These are phyloP conservation scores for Engraulis encrasicolus DNA, from an alignment of 2,113 vertebrate species.

Conservation along the genomic window DNA sequence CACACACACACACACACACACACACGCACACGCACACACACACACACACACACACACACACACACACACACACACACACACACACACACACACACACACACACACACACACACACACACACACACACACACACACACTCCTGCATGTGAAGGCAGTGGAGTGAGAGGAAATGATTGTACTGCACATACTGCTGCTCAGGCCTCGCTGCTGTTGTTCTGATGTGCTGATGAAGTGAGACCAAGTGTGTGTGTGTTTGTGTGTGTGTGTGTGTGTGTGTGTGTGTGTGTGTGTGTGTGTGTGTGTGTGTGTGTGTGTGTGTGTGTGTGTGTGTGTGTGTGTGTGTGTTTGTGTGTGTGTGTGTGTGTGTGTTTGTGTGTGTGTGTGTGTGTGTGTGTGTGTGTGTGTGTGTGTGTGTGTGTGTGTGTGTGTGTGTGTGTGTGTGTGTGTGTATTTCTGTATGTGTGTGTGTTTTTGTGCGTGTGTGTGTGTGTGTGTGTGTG, in stretches of 20 bases:
- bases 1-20: slow-evolving; percentile 2
- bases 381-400: neutral
- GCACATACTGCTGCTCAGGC: neutral
- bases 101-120: neutral
- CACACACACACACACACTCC: neutral
- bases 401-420: neutral
- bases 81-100: neutral
- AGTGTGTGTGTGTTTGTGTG: neutral
- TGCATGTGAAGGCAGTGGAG: neutral
- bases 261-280: neutral
- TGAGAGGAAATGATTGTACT: neutral
- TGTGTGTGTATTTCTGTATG: too few species aligned
- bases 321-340: neutral
- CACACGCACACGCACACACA: neutral
- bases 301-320: neutral
- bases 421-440: neutral
- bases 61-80: neutral
- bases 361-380: neutral
- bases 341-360: neutral
- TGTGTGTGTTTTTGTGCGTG: neutral
- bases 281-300: neutral
- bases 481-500: neutral
- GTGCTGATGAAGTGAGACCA: neutral
- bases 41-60: neutral
- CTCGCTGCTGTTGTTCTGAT: neutral